A percentile compares a stretch with the other conserved stretches of the same genome.
Evolutionary conservation across 2,113 vertebrate species (phyloP).

Genomic region (Limanda limanda): DNA sequence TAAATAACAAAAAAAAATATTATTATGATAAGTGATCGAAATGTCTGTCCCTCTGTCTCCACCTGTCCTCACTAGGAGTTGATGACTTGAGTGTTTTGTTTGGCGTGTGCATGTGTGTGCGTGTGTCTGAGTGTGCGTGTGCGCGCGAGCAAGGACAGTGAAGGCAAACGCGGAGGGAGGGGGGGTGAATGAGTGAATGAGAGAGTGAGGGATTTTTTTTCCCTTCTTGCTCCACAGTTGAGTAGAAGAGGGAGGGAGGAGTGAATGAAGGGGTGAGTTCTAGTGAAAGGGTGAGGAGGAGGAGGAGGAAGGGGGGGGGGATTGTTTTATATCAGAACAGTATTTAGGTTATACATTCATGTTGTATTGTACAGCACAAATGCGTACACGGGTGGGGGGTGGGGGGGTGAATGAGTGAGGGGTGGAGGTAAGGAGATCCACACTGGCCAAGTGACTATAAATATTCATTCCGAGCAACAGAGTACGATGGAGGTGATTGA

Average conservation of each 20-base stretch:
- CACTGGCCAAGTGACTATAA: slow-evolving; percentile 9
- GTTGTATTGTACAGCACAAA: slow-evolving; percentile 14
- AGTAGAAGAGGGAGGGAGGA: slow-evolving; percentile 26
- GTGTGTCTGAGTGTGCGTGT: background rate
- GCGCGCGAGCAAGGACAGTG: slow-evolving; percentile 14
- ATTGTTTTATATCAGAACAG: background rate
- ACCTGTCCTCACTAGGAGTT: slow-evolving; percentile 37
- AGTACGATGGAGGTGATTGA: background rate
- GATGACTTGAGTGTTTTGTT: slow-evolving; percentile 23
- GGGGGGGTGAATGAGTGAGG: slow-evolving; percentile 21
- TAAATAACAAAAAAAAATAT: background rate
- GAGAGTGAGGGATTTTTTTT: slow-evolving; percentile 1
- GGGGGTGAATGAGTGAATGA: background rate
- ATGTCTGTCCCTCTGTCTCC: slow-evolving; percentile 5
- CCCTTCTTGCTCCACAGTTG: slow-evolving; percentile 15
- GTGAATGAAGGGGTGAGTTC: slow-evolving; percentile 46
- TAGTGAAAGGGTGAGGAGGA: slow-evolving; percentile 17
- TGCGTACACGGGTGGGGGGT: background rate
- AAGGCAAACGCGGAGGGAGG: background rate
- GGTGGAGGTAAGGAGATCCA: background rate
- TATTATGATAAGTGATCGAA: background rate
- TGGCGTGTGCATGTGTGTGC: background rate
- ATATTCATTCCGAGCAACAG: slow-evolving; percentile 1
- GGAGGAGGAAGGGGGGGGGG: background rate
- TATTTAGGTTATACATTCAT: background rate